Base-by-base conservation (phyloP, 2,888 invertebrate genomes). In the Drosophila flavopinicola region DNA sequence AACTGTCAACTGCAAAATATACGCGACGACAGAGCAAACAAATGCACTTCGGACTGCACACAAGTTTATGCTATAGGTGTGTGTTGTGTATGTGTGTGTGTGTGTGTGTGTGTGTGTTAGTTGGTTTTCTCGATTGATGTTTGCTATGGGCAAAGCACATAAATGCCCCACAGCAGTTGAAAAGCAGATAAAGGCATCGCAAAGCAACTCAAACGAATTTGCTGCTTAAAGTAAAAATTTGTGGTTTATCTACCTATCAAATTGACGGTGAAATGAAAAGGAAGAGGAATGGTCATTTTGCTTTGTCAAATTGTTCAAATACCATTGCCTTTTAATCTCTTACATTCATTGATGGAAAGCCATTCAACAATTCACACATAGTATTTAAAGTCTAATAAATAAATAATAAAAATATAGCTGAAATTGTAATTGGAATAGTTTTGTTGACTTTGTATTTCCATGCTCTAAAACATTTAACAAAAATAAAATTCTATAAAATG, bases 1-100 rank as follows among this genome's bases (percentile, higher is more conserved):
- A 58, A 27, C 51, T 66, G 59, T 47, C 66, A 66, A 48, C 65
- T 44, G 45, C 45, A 24, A 39, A 45, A 39, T 32, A 11, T 49
- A 45, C 9, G 6, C 15, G 27, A 47, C 27, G 13, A 17, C 38
- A 33, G 23, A 25, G 39, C 44, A 66, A 49, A 39, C 44, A 66
- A 66, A 58, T 65, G 30, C 27, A 33, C 32, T 49, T 17, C 7
- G 13, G 10, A 33, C 44, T 17, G 7, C 35, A 45, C 20, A 52
- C 39, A 53, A 44, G 23, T 38, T 63, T 63, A 52, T 63, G 39
- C 27, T 13, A 15, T 17, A n/a, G 1, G 25, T 10, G 23, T 29
- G 45, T 35, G 27, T 23, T 48, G 10, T 35, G 35, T 6, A n/a
- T n/a, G n/a, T n/a, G n/a, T n/a, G n/a, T n/a, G n/a, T 11, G 11